Evolutionary conservation across 1,140 invertebrate species (phyloP), one percentile per base, ranked within the genome.

Genomic region (Helicoverpa armigera): DNA sequence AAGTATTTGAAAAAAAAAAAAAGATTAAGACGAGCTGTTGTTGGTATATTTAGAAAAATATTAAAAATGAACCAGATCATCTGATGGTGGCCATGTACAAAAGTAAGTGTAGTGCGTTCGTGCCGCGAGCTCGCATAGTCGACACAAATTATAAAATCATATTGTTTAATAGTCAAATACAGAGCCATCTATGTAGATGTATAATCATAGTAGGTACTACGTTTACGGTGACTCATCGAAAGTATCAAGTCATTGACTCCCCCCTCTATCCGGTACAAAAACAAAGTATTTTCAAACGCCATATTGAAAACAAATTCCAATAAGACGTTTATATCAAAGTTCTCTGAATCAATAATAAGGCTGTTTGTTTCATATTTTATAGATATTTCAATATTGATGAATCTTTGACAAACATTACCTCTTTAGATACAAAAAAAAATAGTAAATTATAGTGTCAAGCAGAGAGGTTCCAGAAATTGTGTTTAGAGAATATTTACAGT

Each of bases 31-130:
- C 92, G 94, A 93, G 94, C 92, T 92, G 92, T 95, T 95, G 94
- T 95, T 95, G 94, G 94, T 94, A 95, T 94, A 94, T 94, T 94
- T 94, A 94, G 94, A 85, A 92, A 94, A 94, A 94, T 94, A 94
- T 93, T 92, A 93, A 91, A 90, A 91, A 91, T 87, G 86, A 93
- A 89, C 88, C 94, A 95, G 94, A 95, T 94, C 94, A 95, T 95
- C 94, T 95, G 94, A 95, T 95, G 94, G 89, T 94, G 92, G 79
- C 89, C 90, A 94, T 93, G 94, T 95, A 95, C 94, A 95, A 95
- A 87, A 84, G 82, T 61, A 90, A 93, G 92, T 93, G 92, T 89
- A 89, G 73, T 85, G 92, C 87, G 89, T 89, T 94, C 88, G 89
- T 87, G 87, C 53, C 85, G 76, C 76, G 86, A 61, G 81, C 79